Evolutionary conservation across 1,140 invertebrate genomes (phyloP).

Genomic region (fruit fly (Drosophila melanogaster)): Release_6_plus_ISO1_MT NT_033777.3:15942501-15943000

Average conservation of each 20-base stretch:
- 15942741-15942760: slow-evolving; percentile 19
- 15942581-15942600: slow-evolving; percentile 50
- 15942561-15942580: slow-evolving; percentile 46
- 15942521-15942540: slow-evolving; percentile 46
- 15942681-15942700: slow-evolving; percentile 16
- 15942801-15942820: slow-evolving; percentile 9
- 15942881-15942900: neutral
- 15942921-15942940: slow-evolving; percentile 8
- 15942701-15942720: neutral
- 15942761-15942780: slow-evolving; percentile 20
- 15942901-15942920: slow-evolving; percentile 21
- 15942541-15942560: slow-evolving; percentile 27
- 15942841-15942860: slow-evolving; percentile 45
- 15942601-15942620: slow-evolving; percentile 19
- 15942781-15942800: slow-evolving; percentile 73
- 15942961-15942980: slow-evolving; percentile 17
- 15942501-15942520: slow-evolving; percentile 63
- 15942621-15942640: slow-evolving; percentile 1
- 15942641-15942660: slow-evolving; percentile 48
- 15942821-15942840: slow-evolving; percentile 47
- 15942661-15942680: neutral
- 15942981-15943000: slow-evolving; percentile 25
- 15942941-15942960: slow-evolving; percentile 16
- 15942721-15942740: slow-evolving; percentile 13
- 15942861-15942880: slow-evolving; percentile 39